Conservation (phyloP, 2,888 invertebrate genomes). For the Subacronicta megacephala region DNA sequence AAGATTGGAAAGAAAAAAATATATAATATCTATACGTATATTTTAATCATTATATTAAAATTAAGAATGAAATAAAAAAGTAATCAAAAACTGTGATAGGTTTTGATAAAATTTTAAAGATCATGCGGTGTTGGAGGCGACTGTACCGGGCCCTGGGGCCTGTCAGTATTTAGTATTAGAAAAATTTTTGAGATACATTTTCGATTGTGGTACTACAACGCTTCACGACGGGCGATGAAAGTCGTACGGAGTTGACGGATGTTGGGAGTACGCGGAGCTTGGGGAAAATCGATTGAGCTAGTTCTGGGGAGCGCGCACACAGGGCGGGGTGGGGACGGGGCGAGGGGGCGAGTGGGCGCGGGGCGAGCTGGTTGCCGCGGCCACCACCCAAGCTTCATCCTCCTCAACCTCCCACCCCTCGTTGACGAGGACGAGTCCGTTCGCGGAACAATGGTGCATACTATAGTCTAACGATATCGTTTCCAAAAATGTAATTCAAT, state of each 20-base stretch:
- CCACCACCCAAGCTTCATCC: conserved; percentile 45
- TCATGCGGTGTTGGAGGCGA: conserved; percentile 63
- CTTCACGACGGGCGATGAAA: conserved; percentile 51
- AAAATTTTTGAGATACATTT: conserved; percentile 78
- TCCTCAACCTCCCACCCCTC: conserved; percentile 46
- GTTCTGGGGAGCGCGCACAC: conserved; percentile 58
- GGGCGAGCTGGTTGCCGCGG: conserved; percentile 42
- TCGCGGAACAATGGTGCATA: conserved; percentile 86
- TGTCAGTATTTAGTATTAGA: conserved; percentile 75
- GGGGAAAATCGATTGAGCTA: conserved; percentile 58
- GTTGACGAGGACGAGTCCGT: conserved; percentile 66
- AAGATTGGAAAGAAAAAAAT: conserved; percentile 82
- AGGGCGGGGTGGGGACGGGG: conserved; percentile 61
- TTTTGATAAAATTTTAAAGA: conserved; percentile 89
- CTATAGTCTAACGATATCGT: conserved; percentile 80
- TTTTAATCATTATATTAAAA: conserved; percentile 89
- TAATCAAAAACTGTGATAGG: conserved; percentile 90
- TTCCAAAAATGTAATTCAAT: conserved; percentile 67
- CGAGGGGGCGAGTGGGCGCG: conserved; percentile 46
- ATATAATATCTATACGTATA: conserved; percentile 89
- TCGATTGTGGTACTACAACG: conserved; percentile 62
- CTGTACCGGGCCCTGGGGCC: conserved; percentile 56
- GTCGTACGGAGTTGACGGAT: conserved; percentile 52
- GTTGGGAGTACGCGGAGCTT: conserved; percentile 44
- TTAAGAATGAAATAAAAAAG: conserved; percentile 86